Percentiles rank a stretch among this genome's conserved stretches.
These are phyloP conservation scores for Schlechtendalia chinensis DNA, from an alignment of 1,140 invertebrate genomes.

Conservation along the genomic window DNA sequence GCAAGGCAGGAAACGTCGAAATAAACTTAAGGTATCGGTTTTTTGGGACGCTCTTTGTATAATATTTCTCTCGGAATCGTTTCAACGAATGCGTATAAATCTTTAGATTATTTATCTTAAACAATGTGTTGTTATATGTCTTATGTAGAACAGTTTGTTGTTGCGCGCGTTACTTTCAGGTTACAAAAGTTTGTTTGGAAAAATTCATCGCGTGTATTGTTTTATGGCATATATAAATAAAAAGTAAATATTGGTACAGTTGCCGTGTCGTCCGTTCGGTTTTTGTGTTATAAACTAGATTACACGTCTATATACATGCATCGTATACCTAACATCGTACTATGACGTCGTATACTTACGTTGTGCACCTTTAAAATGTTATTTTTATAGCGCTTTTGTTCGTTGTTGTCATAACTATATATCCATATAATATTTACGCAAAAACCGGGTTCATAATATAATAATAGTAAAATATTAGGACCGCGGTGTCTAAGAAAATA, in stretches of 20 bases:
- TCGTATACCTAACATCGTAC: not conserved
- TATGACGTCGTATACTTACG: too few relatives aligned
- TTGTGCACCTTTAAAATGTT: not conserved
- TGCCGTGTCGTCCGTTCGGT: not conserved
- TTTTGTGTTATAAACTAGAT: not conserved
- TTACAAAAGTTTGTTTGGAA: not conserved
- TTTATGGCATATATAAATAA: not conserved
- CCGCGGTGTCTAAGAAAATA: not conserved
- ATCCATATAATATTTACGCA: not conserved
- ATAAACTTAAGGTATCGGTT: too few relatives aligned
- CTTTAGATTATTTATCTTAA: slow-evolving; percentile 14
- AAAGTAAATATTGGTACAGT: slow-evolving; percentile 11
- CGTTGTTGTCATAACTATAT: not conserved
- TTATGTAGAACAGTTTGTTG: too few relatives aligned
- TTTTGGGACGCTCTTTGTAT: not conserved
- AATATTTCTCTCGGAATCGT: not conserved
- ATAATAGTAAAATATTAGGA: too few relatives aligned
- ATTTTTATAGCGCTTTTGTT: not conserved
- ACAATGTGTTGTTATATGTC: not conserved
- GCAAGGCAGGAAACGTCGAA: too few relatives aligned
- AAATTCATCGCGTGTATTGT: not conserved
- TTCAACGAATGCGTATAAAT: not conserved
- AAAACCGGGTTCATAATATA: too few relatives aligned
- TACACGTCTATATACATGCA: not conserved
- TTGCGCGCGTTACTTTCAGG: not conserved